Percentiles rank a stretch among this genome's conserved stretches.
These are phyloP conservation scores for Parascotia fuliginaria DNA, from an alignment of 2,888 invertebrate genomes.

Conservation along the genomic window DNA sequence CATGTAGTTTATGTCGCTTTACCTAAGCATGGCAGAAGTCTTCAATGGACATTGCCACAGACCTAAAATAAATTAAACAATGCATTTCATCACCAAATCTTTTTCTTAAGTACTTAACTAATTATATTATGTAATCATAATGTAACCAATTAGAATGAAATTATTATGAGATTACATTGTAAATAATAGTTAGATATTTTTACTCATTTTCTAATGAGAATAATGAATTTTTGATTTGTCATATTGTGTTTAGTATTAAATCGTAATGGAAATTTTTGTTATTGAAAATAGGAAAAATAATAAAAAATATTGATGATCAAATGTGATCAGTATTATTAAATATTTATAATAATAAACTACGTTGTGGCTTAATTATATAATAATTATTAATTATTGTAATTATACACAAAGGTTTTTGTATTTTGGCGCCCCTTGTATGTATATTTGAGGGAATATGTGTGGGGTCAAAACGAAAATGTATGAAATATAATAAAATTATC, in stretches of 20 bases:
- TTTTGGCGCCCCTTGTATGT: slow-evolving; percentile 41
- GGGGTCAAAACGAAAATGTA: slow-evolving; percentile 40
- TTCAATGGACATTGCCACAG: background rate
- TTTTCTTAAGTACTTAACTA: slow-evolving; percentile 72
- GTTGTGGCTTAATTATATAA: slow-evolving; percentile 21
- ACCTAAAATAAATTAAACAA: slow-evolving; percentile 11
- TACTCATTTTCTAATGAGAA: slow-evolving; percentile 22
- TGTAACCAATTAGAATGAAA: slow-evolving; percentile 38
- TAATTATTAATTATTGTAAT: slow-evolving; percentile 19
- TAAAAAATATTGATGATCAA: too few relatives aligned
- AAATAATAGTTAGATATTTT: slow-evolving; percentile 42
- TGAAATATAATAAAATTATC: slow-evolving; percentile 27
- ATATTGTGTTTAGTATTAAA: background rate
- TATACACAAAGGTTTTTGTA: too few relatives aligned
- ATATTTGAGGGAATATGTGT: slow-evolving; percentile 45
- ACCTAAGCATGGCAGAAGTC: too few relatives aligned
- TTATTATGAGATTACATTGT: slow-evolving; percentile 49
- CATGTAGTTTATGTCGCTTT: too few relatives aligned
- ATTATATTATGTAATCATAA: slow-evolving; percentile 31
- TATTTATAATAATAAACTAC: slow-evolving; percentile 14
- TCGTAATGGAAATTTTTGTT: slow-evolving; percentile 1
- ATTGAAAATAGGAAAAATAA: background rate
- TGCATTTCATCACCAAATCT: slow-evolving; percentile 70
- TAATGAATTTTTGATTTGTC: background rate
- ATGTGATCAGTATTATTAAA: too few relatives aligned